These are phyloP conservation scores for Orchesella flavescens DNA, from an alignment of 2,888 invertebrate genomes.

Conservation along the genomic window DNA sequence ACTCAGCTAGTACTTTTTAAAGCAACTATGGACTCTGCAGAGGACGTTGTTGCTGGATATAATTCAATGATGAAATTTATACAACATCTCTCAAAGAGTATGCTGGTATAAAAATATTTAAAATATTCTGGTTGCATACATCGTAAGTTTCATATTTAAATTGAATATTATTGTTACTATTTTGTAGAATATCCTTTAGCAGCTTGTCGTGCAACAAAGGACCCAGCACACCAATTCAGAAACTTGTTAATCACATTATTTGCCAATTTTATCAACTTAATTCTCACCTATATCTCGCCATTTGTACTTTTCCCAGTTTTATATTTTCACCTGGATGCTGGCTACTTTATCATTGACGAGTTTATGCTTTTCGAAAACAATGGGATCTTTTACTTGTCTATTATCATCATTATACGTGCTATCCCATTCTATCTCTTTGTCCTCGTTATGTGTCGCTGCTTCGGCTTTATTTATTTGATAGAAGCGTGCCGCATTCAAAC, in stretches of 20 bases:
- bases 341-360: slow-evolving; percentile 32
- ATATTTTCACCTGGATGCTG: slow-evolving; percentile 35
- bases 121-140: no score
- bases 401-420: neutral
- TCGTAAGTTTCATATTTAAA: no score
- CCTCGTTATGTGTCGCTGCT: slow-evolving; percentile 45
- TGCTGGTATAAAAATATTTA: neutral
- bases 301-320: slow-evolving; percentile 23
- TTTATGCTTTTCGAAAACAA: neutral
- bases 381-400: neutral
- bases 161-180: slow-evolving; percentile 14
- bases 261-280: slow-evolving; percentile 24
- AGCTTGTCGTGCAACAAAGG: neutral
- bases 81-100: slow-evolving; percentile 13
- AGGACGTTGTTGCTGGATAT: slow-evolving; percentile 21
- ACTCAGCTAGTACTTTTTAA: slow-evolving; percentile 27
- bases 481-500: slow-evolving; percentile 34
- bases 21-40: neutral
- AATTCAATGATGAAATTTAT: slow-evolving; percentile 26
- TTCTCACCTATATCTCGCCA: slow-evolving; percentile 19
- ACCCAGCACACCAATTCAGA: neutral
- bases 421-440: slow-evolving; percentile 26
- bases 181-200: neutral
- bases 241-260: slow-evolving; percentile 3
- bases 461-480: slow-evolving; percentile 38